Evolutionary conservation across 2,888 invertebrate genomes (phyloP), one percentile per base, ranked within the genome.

Genomic region (Syritta pipiens): DNA sequence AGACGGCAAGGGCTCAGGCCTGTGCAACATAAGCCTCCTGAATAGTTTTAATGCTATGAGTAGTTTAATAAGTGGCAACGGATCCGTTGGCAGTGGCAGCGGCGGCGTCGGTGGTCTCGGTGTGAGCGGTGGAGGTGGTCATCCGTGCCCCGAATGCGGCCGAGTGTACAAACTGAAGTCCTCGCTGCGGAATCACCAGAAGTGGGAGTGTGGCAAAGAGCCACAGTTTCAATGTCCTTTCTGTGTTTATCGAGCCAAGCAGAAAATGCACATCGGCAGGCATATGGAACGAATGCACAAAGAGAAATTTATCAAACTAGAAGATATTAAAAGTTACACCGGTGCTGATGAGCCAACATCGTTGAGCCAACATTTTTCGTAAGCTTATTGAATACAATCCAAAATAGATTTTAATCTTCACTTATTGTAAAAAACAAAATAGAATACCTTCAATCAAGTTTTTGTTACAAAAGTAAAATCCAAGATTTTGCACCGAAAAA

Each of bases 161-260:
- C 91, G 96, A 83, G 93, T 94, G 81, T 96, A 96, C 90, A 96
- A 96, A 88, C 91, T 96, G 83, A 96, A 96, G 89, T 95, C 95
- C 83, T 95, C 95, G 74, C 90, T 95, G 84, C 91, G 94, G 79
- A 94, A 95, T 88, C 95, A 95, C 87, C 94, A 94, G 90, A 94
- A 94, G 88, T 95, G 94, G 94, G 95, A 95, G 89, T 95, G 94
- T 89, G 94, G 94, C 85, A 95, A 95, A 88, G 94, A 95, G 88
- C 95, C 94, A 14, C 94, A 94, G 88, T 95, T 94, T 88, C 93
- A 93, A 86, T 95, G 95, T 88, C 93, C 93, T 17, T 94, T 93
- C 89, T 95, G 95, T 89, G 93, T 93, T n/a, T 94, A 94, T 88
- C 92, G 94, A 84, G 94, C 94, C 85, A 94, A 94, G 86, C 94